Conservation (phyloP, 1,140 invertebrate genomes). For the Heliconius nattereri region DNA sequence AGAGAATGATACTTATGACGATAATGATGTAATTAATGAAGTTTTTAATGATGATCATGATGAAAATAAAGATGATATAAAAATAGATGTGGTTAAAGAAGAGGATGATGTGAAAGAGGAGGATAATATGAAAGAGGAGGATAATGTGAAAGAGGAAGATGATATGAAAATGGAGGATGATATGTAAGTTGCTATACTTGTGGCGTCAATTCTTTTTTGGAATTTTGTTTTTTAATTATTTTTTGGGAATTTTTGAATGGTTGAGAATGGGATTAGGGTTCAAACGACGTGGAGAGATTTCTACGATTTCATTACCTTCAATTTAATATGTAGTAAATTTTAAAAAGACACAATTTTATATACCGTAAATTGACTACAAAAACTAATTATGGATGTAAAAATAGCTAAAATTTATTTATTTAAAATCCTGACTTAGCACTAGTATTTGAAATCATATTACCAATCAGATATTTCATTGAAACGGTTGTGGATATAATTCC, state of each 20-base stretch:
- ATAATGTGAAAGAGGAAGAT: neutral
- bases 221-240: neutral
- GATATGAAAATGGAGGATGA: neutral
- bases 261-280: too few species aligned
- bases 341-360: too few species aligned
- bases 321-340: too few species aligned
- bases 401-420: too few species aligned
- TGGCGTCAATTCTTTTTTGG: neutral
- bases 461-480: too few species aligned
- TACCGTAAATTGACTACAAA: too few species aligned
- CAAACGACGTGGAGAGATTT: too few species aligned
- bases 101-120: neutral
- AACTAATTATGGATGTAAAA: too few species aligned
- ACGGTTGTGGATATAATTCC: too few species aligned
- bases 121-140: neutral
- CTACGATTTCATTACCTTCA: too few species aligned
- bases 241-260: neutral
- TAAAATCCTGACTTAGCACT: too few species aligned
- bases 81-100: neutral
- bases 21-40: constrained; percentile 24
- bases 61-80: neutral
- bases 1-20: constrained; percentile 4
- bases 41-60: constrained; percentile 26
- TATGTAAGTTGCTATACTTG: neutral
- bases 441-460: too few species aligned